These are phyloP conservation scores for Stichodactyla mertensii DNA, from an alignment of 64 coral and sea anemone genomes.

Conservation along the genomic window DNA sequence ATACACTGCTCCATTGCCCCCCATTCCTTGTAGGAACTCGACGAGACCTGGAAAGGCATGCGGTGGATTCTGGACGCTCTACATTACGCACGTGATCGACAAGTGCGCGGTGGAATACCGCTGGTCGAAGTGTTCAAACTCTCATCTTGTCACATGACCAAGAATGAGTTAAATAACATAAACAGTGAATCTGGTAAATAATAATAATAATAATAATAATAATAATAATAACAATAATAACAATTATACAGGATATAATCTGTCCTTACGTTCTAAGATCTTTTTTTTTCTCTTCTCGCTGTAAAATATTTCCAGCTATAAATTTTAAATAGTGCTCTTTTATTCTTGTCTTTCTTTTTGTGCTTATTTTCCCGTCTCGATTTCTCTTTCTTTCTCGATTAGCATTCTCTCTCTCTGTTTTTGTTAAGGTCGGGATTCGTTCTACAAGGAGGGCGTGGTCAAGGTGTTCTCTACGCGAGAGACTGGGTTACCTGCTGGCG, in stretches of 20 bases:
- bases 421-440: constrained; percentile 11
- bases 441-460: constrained; percentile 35
- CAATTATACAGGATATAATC: background rate
- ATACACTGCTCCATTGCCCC: background rate
- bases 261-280: background rate
- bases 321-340: background rate
- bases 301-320: background rate
- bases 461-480: constrained; percentile 85
- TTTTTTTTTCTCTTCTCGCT: background rate
- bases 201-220: background rate
- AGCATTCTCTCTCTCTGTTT: constrained; percentile 1
- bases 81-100: constrained; percentile 91
- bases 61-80: constrained; percentile 93
- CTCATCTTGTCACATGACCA: constrained; percentile 40
- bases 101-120: constrained; percentile 90
- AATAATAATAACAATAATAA: background rate
- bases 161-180: background rate
- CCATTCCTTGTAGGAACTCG: constrained; percentile 59
- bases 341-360: background rate
- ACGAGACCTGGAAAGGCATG: constrained; percentile 99
- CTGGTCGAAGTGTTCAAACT: constrained; percentile 88
- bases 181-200: constrained; percentile 10
- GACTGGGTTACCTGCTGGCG: constrained; percentile 76
- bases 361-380: background rate
- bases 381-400: background rate